Evolutionary conservation across 2,888 invertebrate species (phyloP).

Genomic region (Leptothorax acervorum): DNA sequence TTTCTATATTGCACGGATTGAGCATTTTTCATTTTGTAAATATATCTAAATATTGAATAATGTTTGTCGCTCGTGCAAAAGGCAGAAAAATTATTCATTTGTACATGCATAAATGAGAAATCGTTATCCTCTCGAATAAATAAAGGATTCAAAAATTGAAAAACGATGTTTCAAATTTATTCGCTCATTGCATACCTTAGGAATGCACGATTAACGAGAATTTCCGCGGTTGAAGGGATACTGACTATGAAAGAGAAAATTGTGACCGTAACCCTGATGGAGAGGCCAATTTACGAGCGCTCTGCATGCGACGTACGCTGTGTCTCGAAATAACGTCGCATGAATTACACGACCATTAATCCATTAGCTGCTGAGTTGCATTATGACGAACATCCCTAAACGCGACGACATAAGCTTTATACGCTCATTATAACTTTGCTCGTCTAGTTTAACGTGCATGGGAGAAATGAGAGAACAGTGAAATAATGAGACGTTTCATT

Average conservation of each 20-base stretch:
- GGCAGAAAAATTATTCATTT: neutral
- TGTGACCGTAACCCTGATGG: conserved; percentile 68
- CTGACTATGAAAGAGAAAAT: conserved; percentile 68
- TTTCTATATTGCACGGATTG: neutral
- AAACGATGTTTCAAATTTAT: neutral
- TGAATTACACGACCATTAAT: conserved; percentile 37
- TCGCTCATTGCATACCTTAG: conserved; percentile 36
- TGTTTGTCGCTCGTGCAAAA: neutral
- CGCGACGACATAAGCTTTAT: neutral
- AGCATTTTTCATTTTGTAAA: neutral
- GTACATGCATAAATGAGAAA: neutral
- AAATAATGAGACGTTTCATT: neutral
- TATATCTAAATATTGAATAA: neutral
- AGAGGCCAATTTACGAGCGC: conserved; percentile 65
- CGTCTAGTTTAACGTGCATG: neutral
- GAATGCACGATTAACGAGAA: conserved; percentile 78
- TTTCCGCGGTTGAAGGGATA: conserved; percentile 74
- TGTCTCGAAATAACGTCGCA: conserved; percentile 54
- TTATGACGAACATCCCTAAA: neutral
- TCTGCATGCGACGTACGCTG: conserved; percentile 53
- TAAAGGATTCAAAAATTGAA: neutral
- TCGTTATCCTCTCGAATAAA: neutral
- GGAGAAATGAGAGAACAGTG: neutral
- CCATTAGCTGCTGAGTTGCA: neutral
- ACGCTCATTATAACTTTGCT: neutral